Percentiles rank a stretch among this genome's conserved stretches.
Conservation (phyloP, 2,113 vertebrate species). For the Anoplopoma fimbria region DNA sequence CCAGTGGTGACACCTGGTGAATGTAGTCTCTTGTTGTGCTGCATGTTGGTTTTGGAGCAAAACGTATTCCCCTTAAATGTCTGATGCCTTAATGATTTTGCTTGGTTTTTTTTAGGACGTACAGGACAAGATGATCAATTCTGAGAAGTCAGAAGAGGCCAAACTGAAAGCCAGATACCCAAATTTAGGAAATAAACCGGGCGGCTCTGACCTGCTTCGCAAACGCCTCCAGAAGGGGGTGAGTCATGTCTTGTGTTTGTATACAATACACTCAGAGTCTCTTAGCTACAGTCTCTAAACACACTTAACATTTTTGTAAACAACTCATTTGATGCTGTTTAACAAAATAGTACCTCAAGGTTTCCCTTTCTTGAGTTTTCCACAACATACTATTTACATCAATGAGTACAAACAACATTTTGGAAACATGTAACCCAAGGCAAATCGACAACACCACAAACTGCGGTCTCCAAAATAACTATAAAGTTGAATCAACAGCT, state of each 20-base stretch:
- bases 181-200: constrained; percentile 94
- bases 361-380: not conserved
- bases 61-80: not conserved
- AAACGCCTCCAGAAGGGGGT: constrained; percentile 98
- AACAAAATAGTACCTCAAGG: not conserved
- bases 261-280: constrained; percentile 24
- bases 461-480: not conserved
- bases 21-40: not conserved
- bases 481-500: not conserved
- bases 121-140: constrained; percentile 93
- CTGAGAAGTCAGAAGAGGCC: constrained; percentile 96
- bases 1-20: not conserved
- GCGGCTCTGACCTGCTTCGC: constrained; percentile 96
- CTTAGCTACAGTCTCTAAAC: not conserved
- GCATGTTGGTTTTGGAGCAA: not conserved
- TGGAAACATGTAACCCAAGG: not conserved
- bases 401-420: not conserved
- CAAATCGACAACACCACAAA: not conserved
- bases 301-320: not conserved
- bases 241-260: constrained; percentile 73
- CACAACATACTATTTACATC: not conserved
- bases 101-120: constrained; percentile 80
- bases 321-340: too few species aligned
- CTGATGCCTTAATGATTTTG: not conserved
- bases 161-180: constrained; percentile 97